Evolutionary conservation across 2,888 invertebrate genomes (phyloP).

Genomic region (Drosophila dives): DNA sequence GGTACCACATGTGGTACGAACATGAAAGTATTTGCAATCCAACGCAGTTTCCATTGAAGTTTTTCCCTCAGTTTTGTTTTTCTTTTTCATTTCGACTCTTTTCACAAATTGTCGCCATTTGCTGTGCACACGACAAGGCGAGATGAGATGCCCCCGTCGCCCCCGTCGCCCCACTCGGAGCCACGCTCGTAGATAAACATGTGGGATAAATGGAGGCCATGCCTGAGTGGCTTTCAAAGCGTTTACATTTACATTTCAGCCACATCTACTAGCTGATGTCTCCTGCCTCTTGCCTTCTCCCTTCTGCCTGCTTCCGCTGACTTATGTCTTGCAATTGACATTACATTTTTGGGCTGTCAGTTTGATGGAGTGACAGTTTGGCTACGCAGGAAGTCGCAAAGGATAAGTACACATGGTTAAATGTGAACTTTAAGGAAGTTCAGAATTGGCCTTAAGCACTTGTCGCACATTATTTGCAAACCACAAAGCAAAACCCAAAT

Average conservation of each 20-base stretch:
- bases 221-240: conserved; percentile 48
- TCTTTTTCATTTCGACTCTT: conserved; percentile 19
- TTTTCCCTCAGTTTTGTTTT: conserved; percentile 2
- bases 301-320: conserved; percentile 29
- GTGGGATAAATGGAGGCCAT: conserved; percentile 40
- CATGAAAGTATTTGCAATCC: conserved; percentile 63
- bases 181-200: conserved; percentile 29
- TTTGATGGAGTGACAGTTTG: conserved; percentile 57
- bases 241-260: conserved; percentile 61
- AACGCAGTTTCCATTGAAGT: conserved; percentile 53
- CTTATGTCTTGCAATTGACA: conserved; percentile 75
- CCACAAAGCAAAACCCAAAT: conserved; percentile 19
- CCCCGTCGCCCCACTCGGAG: conserved; percentile 5
- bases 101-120: conserved; percentile 78
- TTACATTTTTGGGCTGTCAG: conserved; percentile 67
- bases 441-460: conserved; percentile 30
- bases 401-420: not conserved
- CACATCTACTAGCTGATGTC: not conserved
- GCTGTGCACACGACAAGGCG: conserved; percentile 40
- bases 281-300: not conserved
- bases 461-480: conserved; percentile 14
- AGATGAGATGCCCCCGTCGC: not conserved
- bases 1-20: conserved; percentile 41
- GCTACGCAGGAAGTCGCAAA: conserved; percentile 10
- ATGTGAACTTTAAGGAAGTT: conserved; percentile 25